phyloP scores from a whole-genome alignment of 2,888 invertebrate genomes.

The Conomelus anceps region DNA sequence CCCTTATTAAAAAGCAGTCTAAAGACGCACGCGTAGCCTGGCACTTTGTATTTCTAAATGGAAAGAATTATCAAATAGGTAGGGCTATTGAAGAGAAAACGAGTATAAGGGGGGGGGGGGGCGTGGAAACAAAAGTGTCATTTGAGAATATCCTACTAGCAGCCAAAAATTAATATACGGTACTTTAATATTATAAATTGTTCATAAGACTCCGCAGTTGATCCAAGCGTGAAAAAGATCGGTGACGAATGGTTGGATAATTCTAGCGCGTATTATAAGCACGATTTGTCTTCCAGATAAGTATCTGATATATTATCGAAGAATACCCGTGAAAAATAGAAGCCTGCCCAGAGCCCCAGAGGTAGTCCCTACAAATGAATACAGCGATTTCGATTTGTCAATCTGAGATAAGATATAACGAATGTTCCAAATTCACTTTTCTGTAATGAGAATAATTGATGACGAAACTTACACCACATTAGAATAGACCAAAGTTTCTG shows the following conservation, averaged over 20 bases:
- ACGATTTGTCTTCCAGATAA: neutral
- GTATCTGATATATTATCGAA: neutral
- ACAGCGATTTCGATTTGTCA: neutral
- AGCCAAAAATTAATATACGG: neutral
- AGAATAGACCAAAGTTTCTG: neutral
- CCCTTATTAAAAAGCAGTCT: too few relatives aligned
- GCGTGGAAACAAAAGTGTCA: neutral
- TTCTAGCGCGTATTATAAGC: neutral
- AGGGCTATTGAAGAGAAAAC: neutral
- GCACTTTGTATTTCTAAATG: neutral
- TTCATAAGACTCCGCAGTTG: neutral
- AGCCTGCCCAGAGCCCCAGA: neutral
- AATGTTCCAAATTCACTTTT: neutral
- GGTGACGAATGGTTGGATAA: neutral
- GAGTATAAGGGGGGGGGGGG: too few relatives aligned
- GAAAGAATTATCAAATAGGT: neutral
- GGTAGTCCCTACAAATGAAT: neutral
- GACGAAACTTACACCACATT: neutral
- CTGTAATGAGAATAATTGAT: neutral
- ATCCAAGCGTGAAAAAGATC: neutral
- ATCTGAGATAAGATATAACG: neutral
- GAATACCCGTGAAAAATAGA: neutral
- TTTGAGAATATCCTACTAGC: neutral
- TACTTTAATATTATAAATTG: neutral
- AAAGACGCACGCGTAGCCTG: too few relatives aligned